A percentile compares a stretch with the other conserved stretches of the same genome.
These are phyloP conservation scores for Coilia nasus DNA, from an alignment of 2,797 vertebrate species.

Conservation along the genomic window DNA sequence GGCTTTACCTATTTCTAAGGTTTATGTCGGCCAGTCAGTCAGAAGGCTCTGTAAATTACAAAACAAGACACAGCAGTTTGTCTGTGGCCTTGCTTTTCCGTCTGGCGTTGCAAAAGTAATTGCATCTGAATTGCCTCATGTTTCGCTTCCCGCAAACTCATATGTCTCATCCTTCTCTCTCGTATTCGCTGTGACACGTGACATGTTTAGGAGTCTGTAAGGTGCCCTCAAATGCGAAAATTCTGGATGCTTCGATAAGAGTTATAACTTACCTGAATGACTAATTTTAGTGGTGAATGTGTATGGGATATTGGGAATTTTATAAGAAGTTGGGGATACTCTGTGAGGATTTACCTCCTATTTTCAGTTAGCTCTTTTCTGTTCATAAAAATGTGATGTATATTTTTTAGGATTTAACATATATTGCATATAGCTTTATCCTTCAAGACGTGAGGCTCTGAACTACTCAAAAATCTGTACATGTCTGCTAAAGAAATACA, in stretches of 20 bases:
- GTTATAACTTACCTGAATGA: background rate
- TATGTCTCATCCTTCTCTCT: background rate
- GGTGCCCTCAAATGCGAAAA: background rate
- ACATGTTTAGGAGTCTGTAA: slow-evolving; percentile 25
- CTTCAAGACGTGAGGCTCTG: background rate
- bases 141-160: slow-evolving; percentile 22
- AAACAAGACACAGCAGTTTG: slow-evolving; percentile 19
- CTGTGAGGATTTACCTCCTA: background rate
- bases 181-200: slow-evolving; percentile 30
- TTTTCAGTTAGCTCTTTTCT: background rate
- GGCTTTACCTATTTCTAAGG: background rate
- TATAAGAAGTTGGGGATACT: background rate
- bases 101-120: slow-evolving; percentile 50
- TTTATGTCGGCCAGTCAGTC: background rate
- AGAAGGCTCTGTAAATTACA: slow-evolving; percentile 8
- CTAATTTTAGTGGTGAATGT: background rate
- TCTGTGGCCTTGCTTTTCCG: slow-evolving; percentile 15
- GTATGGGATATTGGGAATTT: background rate
- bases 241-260: background rate
- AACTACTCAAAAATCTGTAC: slow-evolving; percentile 15
- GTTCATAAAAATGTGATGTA: background rate
- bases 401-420: background rate
- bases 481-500: slow-evolving; percentile 21
- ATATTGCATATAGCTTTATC: background rate
- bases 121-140: slow-evolving; percentile 44